Evolutionary conservation across 92 coral and sea anemone genomes (phyloP), one percentile per base, ranked within the genome.

Genomic region (Blastomussa wellsi): DNA sequence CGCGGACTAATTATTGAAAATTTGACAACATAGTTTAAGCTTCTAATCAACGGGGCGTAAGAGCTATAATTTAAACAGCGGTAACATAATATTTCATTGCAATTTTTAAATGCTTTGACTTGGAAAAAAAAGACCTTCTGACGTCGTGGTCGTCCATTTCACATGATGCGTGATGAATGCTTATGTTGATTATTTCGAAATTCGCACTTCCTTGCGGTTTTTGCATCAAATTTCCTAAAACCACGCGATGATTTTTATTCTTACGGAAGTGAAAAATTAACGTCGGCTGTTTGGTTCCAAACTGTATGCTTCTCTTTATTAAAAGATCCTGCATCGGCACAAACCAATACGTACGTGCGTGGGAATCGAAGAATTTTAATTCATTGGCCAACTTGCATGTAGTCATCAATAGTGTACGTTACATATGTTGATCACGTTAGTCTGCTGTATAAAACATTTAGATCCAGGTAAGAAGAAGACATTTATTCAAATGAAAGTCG

Each of bases 261-360:
- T 72, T 82, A 32, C 86, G 86, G 86, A 82, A 82, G 86, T 82
- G 31, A 33, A 69, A 64, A 69, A 81, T 81, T 69, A 49, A 69
- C 24, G 13, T 48, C 20, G 39, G 78, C 77, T 53, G 78, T 71
- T 38, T 24, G 65, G 53, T 82, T 28, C 52, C 37, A 28, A 33
- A 69, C 5, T 51, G 76, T 26, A 39, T 39, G 77, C 78, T 81
- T 33, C 75, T 20, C 42, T 38, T 10, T 39, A 24, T 70, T 36
- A 70, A 52, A 24, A 47, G 55, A 71, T 20, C 78, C 29, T 62
- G 53, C 78, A 82, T 26, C 69, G 42, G 38, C 66, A 52, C 78
- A 82, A 72, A 82, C 70, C 71, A 53, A 82, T 82, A 37, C 32
- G 42, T 28, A n/a, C n/a, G n/a, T n/a, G n/a, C n/a, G n/a, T n/a